Conservation (phyloP, 2,113 vertebrate genomes). For the Stegastes partitus region DNA sequence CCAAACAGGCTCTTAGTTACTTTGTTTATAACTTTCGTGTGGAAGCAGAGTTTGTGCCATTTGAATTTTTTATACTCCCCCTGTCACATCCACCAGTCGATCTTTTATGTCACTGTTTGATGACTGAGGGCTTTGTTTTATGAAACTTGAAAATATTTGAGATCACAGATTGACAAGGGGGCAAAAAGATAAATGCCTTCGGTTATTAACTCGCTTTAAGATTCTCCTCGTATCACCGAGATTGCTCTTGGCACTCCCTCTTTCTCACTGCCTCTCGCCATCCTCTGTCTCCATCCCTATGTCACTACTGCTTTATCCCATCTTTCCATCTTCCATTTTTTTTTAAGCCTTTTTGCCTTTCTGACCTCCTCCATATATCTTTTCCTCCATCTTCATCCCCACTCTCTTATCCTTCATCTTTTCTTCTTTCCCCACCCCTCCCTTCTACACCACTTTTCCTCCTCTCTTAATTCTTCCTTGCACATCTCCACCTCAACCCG, state of each 20-base stretch:
- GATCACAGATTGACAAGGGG: conserved; percentile 7
- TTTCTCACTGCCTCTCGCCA: conserved; percentile 29
- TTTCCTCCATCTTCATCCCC: conserved; percentile 38
- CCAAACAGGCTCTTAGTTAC: neutral
- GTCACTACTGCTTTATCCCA: conserved; percentile 53
- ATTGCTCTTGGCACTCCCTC: conserved; percentile 45
- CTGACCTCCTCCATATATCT: conserved; percentile 56
- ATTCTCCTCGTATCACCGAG: conserved; percentile 43
- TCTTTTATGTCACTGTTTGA: neutral
- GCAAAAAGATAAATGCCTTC: conserved; percentile 39
- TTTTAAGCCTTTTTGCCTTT: conserved; percentile 42
- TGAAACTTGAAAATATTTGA: conserved; percentile 34
- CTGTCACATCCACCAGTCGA: neutral
- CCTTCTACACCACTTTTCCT: conserved; percentile 19
- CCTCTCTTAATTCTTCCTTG: conserved; percentile 37
- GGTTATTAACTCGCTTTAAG: conserved; percentile 62
- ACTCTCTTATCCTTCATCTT: conserved; percentile 38
- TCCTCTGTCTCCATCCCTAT: conserved; percentile 47
- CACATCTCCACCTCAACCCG: conserved; percentile 53
- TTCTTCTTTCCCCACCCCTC: conserved; percentile 1
- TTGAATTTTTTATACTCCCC: neutral
- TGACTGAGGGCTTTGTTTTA: conserved; percentile 7
- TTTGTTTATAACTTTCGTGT: neutral
- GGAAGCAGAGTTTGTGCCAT: neutral
- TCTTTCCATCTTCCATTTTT: conserved; percentile 56